Percentiles rank a stretch among this genome's conserved stretches.
Conservation (phyloP, 2,113 vertebrate species). For the Bubo bubo region DNA sequence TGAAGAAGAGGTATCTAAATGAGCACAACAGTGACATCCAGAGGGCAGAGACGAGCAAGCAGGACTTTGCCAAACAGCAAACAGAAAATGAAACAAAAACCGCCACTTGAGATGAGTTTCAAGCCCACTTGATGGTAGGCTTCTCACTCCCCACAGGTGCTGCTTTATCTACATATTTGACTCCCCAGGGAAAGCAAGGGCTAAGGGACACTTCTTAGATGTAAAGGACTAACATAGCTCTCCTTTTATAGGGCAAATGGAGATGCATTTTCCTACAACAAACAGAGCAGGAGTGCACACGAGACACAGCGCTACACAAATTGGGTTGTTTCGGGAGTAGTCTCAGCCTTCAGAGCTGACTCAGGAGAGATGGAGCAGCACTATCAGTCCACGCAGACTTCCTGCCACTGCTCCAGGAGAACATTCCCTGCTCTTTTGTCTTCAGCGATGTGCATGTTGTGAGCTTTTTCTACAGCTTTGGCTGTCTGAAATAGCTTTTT, state of each 20-base stretch:
- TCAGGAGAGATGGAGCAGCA: background rate
- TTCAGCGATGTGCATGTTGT: fast-evolving
- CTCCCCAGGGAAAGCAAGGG: background rate
- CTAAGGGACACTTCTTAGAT: background rate
- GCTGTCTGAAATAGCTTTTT: background rate
- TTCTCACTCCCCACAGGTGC: background rate
- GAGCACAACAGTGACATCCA: slow-evolving; percentile 62
- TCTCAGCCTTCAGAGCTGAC: background rate
- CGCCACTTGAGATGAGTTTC: background rate
- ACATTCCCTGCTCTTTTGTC: background rate
- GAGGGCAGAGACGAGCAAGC: background rate
- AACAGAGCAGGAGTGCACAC: fast-evolving
- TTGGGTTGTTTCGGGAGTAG: background rate
- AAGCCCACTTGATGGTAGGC: background rate
- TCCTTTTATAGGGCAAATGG: background rate
- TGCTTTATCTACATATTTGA: background rate
- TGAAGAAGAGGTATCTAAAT: background rate
- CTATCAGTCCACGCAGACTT: background rate
- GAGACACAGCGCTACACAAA: background rate
- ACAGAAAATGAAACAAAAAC: background rate
- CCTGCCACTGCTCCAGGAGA: background rate
- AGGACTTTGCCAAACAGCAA: background rate
- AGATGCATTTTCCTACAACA: background rate
- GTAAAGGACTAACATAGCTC: background rate
- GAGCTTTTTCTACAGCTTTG: background rate